Percentiles rank a stretch among this genome's conserved stretches.
Evolutionary conservation across 23 tunicate species (phyloP).

Genomic region (Halocynthia aurantium): DNA sequence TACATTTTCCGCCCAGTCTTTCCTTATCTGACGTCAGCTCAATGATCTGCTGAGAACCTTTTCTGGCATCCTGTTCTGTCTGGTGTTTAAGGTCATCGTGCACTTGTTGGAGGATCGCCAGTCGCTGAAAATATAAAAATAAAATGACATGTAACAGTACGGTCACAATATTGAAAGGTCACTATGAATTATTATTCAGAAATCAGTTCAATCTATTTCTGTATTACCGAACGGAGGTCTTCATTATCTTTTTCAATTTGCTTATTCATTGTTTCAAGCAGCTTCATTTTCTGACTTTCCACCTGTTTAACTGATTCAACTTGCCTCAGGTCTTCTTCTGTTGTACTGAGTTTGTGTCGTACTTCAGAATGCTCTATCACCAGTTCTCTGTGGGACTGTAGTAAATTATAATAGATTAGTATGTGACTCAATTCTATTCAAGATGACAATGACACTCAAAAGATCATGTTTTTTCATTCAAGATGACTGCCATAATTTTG

Average conservation of each 20-base stretch:
- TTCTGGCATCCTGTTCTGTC: conserved; percentile 2
- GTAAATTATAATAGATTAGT: no score
- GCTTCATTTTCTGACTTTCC: conserved; percentile 39
- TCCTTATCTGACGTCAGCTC: conserved; percentile 9
- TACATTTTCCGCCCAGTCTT: conserved; percentile 8
- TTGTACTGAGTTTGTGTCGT: conserved; percentile 33
- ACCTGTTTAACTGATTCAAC: conserved; percentile 22
- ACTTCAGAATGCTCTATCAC: conserved; percentile 20
- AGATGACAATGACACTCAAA: no score
- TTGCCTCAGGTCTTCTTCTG: conserved; percentile 24
- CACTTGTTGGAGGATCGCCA: conserved; percentile 10
- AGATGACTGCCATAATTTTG: no score
- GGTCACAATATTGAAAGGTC: neutral
- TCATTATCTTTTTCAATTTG: conserved; percentile 45
- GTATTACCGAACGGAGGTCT: conserved; percentile 35
- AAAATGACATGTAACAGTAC: neutral
- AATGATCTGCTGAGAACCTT: neutral
- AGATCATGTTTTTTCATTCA: no score
- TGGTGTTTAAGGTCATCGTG: conserved; percentile 14
- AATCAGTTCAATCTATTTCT: no score
- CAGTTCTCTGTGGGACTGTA: conserved; percentile 32
- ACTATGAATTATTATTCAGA: no score
- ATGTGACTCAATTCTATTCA: no score
- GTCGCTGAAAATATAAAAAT: conserved; percentile 11
- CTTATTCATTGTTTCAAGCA: conserved; percentile 51